A percentile compares a stretch with the other conserved stretches of the same genome.
phyloP scores from a whole-genome alignment of 1,140 invertebrate genomes.

The Procambarus virginalis region DNA sequence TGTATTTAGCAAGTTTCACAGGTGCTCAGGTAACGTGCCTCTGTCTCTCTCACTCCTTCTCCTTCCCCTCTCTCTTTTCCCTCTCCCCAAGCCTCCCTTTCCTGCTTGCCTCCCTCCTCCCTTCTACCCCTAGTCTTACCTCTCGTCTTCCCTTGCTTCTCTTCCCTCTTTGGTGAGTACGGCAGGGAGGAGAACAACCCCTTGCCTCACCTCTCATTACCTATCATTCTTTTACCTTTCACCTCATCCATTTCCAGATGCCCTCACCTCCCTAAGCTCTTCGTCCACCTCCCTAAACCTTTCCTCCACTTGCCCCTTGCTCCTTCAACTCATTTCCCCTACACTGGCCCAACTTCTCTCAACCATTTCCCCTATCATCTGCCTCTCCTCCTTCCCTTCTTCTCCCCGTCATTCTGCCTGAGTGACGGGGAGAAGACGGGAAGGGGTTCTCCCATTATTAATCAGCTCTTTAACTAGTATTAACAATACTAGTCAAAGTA shows the following conservation, averaged over 20 bases:
- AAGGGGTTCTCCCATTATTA: too few relatives aligned
- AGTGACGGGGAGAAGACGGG: too few relatives aligned
- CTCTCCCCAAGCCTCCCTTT: background rate
- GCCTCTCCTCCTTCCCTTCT: background rate
- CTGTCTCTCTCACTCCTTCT: background rate
- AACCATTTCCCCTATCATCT: background rate
- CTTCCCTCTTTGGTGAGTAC: background rate
- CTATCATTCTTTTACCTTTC: background rate
- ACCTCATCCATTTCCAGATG: too few relatives aligned
- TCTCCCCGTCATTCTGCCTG: background rate
- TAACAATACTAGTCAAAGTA: too few relatives aligned
- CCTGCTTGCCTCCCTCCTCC: background rate
- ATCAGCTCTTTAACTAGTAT: too few relatives aligned
- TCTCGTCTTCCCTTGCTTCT: background rate
- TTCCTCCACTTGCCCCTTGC: too few relatives aligned
- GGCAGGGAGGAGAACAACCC: background rate
- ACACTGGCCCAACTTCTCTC: too few relatives aligned
- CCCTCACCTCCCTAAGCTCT: background rate
- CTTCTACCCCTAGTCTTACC: background rate
- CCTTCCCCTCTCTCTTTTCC: background rate
- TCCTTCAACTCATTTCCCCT: too few relatives aligned
- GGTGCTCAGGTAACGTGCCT: too few relatives aligned
- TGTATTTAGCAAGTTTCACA: too few relatives aligned
- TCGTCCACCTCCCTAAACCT: background rate
- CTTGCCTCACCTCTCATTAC: background rate